These are phyloP conservation scores for Melipona beecheii DNA, from an alignment of 2,888 invertebrate species.

Conservation along the genomic window DNA sequence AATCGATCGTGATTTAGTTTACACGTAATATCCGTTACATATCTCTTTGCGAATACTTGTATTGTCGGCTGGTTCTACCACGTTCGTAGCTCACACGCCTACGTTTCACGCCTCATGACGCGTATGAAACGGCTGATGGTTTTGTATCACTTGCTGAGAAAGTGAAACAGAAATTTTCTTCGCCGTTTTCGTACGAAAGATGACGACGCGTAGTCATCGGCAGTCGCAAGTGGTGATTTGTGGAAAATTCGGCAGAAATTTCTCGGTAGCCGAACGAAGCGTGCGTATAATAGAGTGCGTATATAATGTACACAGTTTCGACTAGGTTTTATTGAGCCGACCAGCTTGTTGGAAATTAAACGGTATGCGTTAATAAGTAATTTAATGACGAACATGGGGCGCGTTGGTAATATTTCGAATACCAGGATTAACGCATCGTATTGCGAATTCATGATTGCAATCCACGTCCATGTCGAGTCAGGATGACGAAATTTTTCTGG, in stretches of 20 bases:
- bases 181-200: not conserved
- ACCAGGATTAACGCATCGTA: slow-evolving; percentile 24
- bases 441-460: slow-evolving; percentile 29
- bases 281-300: not conserved
- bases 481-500: slow-evolving; percentile 46
- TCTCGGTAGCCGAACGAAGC: not conserved
- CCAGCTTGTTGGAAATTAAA: slow-evolving; percentile 35
- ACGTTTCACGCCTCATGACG: slow-evolving; percentile 10
- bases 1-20: not conserved
- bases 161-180: slow-evolving; percentile 64
- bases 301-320: slow-evolving; percentile 13
- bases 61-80: slow-evolving; percentile 65
- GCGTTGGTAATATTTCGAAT: slow-evolving; percentile 26
- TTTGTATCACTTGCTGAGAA: slow-evolving; percentile 74
- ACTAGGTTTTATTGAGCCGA: slow-evolving; percentile 14
- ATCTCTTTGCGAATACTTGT: slow-evolving; percentile 57
- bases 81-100: slow-evolving; percentile 14
- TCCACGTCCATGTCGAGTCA: not conserved
- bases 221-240: slow-evolving; percentile 30
- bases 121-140: slow-evolving; percentile 54
- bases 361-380: slow-evolving; percentile 51
- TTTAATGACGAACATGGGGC: slow-evolving; percentile 39
- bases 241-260: slow-evolving; percentile 30
- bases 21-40: not conserved
- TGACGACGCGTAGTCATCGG: not conserved